These are phyloP conservation scores for Upupa epops DNA, from an alignment of 2,113 vertebrate genomes.

Conservation along the genomic window DNA sequence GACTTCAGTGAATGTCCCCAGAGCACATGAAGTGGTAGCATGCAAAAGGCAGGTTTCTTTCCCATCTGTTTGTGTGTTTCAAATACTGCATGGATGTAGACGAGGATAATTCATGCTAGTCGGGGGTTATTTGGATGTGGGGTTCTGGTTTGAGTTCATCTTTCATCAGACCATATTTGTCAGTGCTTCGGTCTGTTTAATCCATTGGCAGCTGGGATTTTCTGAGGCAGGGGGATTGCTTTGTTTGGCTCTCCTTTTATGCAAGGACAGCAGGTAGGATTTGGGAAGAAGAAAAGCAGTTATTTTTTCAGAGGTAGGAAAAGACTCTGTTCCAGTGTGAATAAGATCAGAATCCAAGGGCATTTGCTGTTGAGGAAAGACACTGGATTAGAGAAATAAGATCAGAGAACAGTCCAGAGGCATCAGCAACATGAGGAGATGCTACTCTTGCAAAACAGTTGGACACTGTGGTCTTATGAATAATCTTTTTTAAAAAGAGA, in stretches of 20 bases:
- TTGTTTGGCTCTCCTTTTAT: neutral
- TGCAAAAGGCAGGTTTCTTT: neutral
- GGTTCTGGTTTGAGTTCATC: neutral
- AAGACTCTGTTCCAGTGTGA: neutral
- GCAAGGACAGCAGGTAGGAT: neutral
- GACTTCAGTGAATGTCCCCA: neutral
- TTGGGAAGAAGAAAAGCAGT: neutral
- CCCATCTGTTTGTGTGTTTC: neutral
- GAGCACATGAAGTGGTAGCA: neutral
- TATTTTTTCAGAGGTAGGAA: neutral
- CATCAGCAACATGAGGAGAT: neutral
- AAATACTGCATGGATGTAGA: neutral
- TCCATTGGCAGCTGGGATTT: neutral
- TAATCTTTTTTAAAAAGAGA: neutral
- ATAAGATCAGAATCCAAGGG: neutral
- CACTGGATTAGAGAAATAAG: neutral
- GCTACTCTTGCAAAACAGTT: neutral
- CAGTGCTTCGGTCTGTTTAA: neutral
- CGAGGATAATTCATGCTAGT: neutral
- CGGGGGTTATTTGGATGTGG: neutral
- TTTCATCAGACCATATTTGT: neutral
- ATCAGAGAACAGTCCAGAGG: neutral
- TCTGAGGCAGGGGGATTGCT: neutral
- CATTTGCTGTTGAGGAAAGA: neutral
- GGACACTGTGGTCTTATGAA: neutral